Base-by-base conservation (phyloP, 2,888 invertebrate species). In the Lamellibrachia satsuma region DNA sequence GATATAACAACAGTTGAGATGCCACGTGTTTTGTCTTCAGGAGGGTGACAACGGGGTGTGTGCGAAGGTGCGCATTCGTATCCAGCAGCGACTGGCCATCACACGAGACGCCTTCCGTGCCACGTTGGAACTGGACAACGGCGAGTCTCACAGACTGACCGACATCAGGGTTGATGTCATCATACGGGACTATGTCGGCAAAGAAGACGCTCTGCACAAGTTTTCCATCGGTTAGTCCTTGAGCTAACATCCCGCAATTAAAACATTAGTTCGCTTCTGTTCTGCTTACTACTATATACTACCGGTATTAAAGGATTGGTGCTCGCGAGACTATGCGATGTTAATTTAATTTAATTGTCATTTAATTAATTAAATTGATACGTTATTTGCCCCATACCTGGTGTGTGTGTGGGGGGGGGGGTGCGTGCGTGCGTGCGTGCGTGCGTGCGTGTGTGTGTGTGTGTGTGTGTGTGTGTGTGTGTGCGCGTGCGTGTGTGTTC, bases 51-150 rank as follows among this genome's bases (percentile, higher is more conserved):
- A 92, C n/a, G 94, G 94, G 2, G 92, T 93, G 3, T 94, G 94
- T 90, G 94, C 94, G 91, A 94, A 93, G 92, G 93, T 94, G 7
- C 93, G 93, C 52, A 93, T 94, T 52, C 92, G 92, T n/a, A 93
- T 94, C 75, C 90, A 91, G 22, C 94, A 94, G 91, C 52, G 91
- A 91, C 57, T 94, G 91, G 93, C 92, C 39, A 75, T 94, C 7
- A 93, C 93, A 6, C 92, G 94, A 52, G 93, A 92, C 52, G 94
- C 93, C 15, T 94, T 94, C 91, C 91, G 92, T 52, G 94, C 94
- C 7, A 91, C 60, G 52, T 55, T 94, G 22, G 93, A 93, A 92
- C 75, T 94, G n/a, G 93, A 94, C 9, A 94, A 94, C 75, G 93
- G 93, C 39, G 94, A 94, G 57, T 91, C 92, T 3, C 27, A 52